These are phyloP conservation scores for Tinea semifulvella DNA, from an alignment of 2,888 invertebrate genomes.

Conservation along the genomic window DNA sequence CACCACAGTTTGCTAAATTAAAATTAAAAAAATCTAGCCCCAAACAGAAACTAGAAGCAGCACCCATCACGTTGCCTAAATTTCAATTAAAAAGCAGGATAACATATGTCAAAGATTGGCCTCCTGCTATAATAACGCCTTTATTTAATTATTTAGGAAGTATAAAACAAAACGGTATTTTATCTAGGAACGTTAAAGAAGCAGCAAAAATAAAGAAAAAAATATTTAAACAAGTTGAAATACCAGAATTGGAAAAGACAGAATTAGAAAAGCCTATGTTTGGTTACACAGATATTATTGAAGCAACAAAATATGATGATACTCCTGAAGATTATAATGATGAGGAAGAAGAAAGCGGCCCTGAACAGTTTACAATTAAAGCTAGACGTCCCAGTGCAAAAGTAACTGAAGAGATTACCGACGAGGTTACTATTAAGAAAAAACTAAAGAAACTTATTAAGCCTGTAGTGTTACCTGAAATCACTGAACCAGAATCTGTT, in stretches of 20 bases:
- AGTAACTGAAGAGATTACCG: constrained; percentile 60
- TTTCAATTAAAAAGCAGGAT: constrained; percentile 78
- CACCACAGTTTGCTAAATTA: constrained; percentile 72
- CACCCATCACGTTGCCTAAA: constrained; percentile 65
- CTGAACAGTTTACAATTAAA: constrained; percentile 50
- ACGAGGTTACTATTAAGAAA: constrained; percentile 77
- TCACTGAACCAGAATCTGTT: constrained; percentile 79
- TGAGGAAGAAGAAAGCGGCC: constrained; percentile 34
- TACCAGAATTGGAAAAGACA: constrained; percentile 61
- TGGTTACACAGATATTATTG: constrained; percentile 56
- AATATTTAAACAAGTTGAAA: constrained; percentile 62
- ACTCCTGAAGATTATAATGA: constrained; percentile 28
- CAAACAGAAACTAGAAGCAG: constrained; percentile 54
- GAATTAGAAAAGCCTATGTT: constrained; percentile 67
- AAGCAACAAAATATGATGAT: constrained; percentile 30
- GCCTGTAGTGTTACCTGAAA: constrained; percentile 74
- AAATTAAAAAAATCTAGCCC: constrained; percentile 72
- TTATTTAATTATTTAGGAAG: constrained; percentile 63
- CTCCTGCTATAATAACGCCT: constrained; percentile 64
- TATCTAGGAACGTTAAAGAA: constrained; percentile 77
- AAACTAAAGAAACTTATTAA: constrained; percentile 75
- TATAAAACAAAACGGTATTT: constrained; percentile 69
- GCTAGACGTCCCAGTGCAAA: constrained; percentile 49
- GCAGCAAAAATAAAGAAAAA: constrained; percentile 71
- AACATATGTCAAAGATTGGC: constrained; percentile 67